Conservation (phyloP, 1,140 invertebrate genomes). For the Arctopsyche grandis region DNA sequence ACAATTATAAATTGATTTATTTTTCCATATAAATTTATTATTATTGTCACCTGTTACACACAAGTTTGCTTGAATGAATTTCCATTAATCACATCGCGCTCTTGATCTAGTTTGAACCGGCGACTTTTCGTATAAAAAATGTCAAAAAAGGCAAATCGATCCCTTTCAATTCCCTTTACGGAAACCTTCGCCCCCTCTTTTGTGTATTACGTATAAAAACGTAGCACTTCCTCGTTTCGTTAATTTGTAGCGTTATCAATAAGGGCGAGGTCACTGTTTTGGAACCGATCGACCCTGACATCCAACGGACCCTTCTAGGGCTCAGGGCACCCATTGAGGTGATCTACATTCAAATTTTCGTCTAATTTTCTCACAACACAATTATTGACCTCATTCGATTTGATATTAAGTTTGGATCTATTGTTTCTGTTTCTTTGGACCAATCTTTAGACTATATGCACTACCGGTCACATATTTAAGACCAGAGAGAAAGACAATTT, state of each 20-base stretch:
- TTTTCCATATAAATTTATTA: too few relatives aligned
- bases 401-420: background rate
- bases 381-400: background rate
- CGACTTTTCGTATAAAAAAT: background rate
- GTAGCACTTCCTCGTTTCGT: background rate
- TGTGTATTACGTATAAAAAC: background rate
- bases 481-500: too few relatives aligned
- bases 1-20: too few relatives aligned
- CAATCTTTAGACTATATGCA: too few relatives aligned
- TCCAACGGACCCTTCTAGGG: background rate
- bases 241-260: background rate
- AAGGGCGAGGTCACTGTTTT: constrained; percentile 10
- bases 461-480: too few relatives aligned
- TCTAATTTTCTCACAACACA: background rate
- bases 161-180: background rate
- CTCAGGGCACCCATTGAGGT: background rate
- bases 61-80: too few relatives aligned
- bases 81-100: too few relatives aligned
- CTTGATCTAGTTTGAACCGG: too few relatives aligned
- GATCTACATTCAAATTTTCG: constrained; percentile 12
- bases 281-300: constrained; percentile 10
- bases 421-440: too few relatives aligned
- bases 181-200: background rate
- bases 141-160: background rate
- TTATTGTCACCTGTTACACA: too few relatives aligned